Percentiles rank a stretch among this genome's conserved stretches.
These are phyloP conservation scores for Cyanocitta stelleri DNA, from an alignment of 2,113 vertebrate species.

Conservation along the genomic window DNA sequence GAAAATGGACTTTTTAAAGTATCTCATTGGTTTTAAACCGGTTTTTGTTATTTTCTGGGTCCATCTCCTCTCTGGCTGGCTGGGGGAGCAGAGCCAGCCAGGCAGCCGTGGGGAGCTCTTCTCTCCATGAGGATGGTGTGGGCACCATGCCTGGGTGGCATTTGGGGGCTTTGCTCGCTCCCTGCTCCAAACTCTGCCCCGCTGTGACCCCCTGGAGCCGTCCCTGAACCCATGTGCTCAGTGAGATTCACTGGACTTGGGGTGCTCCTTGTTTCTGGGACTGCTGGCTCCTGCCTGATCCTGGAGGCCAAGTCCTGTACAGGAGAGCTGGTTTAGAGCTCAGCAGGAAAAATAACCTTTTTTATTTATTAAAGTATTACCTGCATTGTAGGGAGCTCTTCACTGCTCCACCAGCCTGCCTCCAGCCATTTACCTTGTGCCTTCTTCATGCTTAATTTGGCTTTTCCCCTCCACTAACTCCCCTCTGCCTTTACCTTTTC, in stretches of 20 bases:
- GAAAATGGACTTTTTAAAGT: accelerated
- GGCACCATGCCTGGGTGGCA: neutral
- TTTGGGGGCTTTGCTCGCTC: accelerated
- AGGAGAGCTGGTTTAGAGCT: neutral
- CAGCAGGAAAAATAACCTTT: neutral
- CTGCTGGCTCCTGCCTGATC: neutral
- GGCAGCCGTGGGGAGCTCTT: neutral
- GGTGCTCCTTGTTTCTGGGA: neutral
- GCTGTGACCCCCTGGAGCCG: accelerated
- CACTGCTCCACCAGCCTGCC: neutral
- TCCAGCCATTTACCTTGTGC: neutral
- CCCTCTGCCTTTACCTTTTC: neutral
- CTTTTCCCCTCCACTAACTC: neutral
- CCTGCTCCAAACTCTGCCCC: accelerated
- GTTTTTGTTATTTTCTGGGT: neutral
- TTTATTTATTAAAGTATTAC: neutral
- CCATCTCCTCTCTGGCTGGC: neutral
- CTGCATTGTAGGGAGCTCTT: neutral
- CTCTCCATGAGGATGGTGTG: accelerated
- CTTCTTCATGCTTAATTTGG: neutral
- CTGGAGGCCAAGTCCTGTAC: neutral
- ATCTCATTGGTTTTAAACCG: accelerated
- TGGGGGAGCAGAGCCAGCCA: neutral
- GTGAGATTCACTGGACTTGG: accelerated
- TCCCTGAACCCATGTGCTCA: neutral